Evolutionary conservation across 2,888 invertebrate species (phyloP).

Genomic region (Tachystola acroxantha): DNA sequence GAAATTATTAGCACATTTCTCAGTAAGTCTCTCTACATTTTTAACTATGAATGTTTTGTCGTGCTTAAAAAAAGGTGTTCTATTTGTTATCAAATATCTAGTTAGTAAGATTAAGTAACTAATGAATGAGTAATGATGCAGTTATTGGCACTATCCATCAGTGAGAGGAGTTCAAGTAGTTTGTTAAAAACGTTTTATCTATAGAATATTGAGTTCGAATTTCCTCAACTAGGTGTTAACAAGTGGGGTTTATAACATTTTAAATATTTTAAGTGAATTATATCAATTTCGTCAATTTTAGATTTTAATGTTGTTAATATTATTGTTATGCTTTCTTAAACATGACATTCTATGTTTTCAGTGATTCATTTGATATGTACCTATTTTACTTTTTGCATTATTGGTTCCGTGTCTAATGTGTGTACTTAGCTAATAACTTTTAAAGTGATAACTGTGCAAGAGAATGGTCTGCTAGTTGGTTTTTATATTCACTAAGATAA

Average conservation of each 20-base stretch:
- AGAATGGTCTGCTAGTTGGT: conserved; percentile 44
- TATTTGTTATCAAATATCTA: conserved; percentile 79
- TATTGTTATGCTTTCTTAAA: conserved; percentile 44
- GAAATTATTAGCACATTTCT: conserved; percentile 79
- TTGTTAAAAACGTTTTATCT: conserved; percentile 32
- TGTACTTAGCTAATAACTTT: conserved; percentile 27
- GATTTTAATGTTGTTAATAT: conserved; percentile 63
- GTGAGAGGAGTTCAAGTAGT: conserved; percentile 30
- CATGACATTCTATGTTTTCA: conserved; percentile 9
- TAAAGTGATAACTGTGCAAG: conserved; percentile 65
- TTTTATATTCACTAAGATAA: conserved; percentile 29
- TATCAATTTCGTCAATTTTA: conserved; percentile 78
- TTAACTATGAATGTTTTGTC: conserved; percentile 80
- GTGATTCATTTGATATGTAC: background rate
- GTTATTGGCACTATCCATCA: conserved; percentile 76
- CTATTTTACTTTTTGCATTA: background rate
- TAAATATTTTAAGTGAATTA: conserved; percentile 63
- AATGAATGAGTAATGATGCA: conserved; percentile 70
- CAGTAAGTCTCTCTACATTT: conserved; percentile 79
- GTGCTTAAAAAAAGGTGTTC: conserved; percentile 80
- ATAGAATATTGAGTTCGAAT: conserved; percentile 38
- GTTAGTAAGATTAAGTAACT: conserved; percentile 73
- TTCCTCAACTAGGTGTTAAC: conserved; percentile 40
- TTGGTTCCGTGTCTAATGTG: too few relatives aligned
- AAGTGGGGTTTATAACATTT: conserved; percentile 50